These are phyloP conservation scores for Cryptomyrus ogoouensis DNA, from an alignment of 2,113 vertebrate species.

Conservation along the genomic window DNA sequence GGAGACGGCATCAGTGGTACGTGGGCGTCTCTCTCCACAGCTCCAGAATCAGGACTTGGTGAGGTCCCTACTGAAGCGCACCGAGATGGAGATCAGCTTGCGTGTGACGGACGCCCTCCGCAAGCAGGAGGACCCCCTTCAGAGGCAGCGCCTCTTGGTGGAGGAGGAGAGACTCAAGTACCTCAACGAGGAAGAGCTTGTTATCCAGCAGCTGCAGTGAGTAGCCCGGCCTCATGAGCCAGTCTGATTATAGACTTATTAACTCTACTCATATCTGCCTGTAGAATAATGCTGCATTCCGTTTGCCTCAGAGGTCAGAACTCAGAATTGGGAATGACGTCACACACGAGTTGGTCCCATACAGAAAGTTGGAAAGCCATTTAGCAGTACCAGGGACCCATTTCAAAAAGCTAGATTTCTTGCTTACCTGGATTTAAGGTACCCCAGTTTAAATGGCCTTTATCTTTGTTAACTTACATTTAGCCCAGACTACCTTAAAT, in stretches of 20 bases:
- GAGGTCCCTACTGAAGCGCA: slow-evolving; percentile 79
- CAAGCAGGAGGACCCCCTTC: slow-evolving; percentile 90
- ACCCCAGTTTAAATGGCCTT: no score
- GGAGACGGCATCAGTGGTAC: not conserved
- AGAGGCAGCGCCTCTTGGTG: slow-evolving; percentile 92
- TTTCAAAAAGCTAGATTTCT: no score
- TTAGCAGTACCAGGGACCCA: no score
- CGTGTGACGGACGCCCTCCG: slow-evolving; percentile 84
- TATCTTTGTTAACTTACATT: no score
- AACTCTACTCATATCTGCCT: not conserved
- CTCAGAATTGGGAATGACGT: no score
- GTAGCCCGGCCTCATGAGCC: slow-evolving; percentile 35
- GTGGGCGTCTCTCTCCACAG: slow-evolving; percentile 46
- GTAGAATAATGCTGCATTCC: not conserved
- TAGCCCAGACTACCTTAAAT: no score
- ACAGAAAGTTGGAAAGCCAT: no score
- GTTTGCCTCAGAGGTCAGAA: no score
- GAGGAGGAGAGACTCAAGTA: slow-evolving; percentile 94
- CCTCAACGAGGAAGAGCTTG: slow-evolving; percentile 92
- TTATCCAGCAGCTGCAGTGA: slow-evolving; percentile 95
- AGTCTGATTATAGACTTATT: not conserved
- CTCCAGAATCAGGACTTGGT: slow-evolving; percentile 90
- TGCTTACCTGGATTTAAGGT: no score
- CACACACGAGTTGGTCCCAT: no score
- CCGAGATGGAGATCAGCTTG: slow-evolving; percentile 85